Evolutionary conservation across 2,888 invertebrate species (phyloP).

Genomic region (Drosophila maculinotata): DNA sequence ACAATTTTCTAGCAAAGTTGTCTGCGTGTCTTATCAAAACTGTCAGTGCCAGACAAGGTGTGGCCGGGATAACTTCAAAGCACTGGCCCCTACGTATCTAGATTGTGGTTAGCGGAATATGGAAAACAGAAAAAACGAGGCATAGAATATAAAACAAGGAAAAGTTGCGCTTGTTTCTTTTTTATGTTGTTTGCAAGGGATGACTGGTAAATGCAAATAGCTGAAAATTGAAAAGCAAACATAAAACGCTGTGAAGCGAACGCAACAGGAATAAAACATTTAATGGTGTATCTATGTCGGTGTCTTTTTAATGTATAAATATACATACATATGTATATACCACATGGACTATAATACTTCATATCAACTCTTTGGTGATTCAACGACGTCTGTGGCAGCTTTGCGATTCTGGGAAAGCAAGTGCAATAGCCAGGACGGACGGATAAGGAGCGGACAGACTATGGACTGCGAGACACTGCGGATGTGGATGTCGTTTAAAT

Average conservation of each 20-base stretch:
- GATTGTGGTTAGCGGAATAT: constrained; percentile 26
- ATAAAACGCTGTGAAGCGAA: constrained; percentile 3
- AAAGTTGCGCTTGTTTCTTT: constrained; percentile 18
- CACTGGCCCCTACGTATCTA: constrained; percentile 29
- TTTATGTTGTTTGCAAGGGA: constrained; percentile 7
- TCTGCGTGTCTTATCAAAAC: constrained; percentile 38
- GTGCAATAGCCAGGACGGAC: constrained; percentile 58
- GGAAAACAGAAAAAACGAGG: constrained; percentile 12
- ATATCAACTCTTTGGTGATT: constrained; percentile 47
- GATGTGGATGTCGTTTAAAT: constrained; percentile 77
- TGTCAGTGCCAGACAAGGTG: constrained; percentile 53
- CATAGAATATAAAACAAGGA: constrained; percentile 17
- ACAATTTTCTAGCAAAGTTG: constrained; percentile 20
- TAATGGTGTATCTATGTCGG: constrained; percentile 15
- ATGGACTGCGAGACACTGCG: constrained; percentile 50
- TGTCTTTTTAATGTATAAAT: background rate
- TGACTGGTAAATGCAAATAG: constrained; percentile 28
- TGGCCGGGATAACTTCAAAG: constrained; percentile 40
- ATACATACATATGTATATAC: constrained; percentile 3
- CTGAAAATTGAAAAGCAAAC: constrained; percentile 21
- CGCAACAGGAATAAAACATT: constrained; percentile 12
- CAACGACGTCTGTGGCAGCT: constrained; percentile 23
- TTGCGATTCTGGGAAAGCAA: constrained; percentile 65
- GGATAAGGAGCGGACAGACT: constrained; percentile 49
- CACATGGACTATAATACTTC: constrained; percentile 14